Base-by-base conservation (phyloP, 2,113 vertebrate species). In the Corythornis madagascariensis region DNA sequence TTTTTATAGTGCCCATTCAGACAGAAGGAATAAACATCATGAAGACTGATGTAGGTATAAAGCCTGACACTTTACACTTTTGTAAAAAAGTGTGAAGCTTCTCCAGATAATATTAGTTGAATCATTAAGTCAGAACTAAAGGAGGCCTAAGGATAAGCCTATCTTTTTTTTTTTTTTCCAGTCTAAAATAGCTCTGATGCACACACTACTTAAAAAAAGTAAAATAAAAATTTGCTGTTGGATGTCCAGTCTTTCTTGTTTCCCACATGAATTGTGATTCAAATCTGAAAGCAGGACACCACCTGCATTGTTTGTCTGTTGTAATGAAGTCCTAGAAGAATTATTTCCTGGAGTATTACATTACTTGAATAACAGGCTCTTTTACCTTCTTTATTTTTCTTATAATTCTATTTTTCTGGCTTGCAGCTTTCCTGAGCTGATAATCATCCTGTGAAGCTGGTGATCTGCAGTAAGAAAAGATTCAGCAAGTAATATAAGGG, bases 281-380 rank as follows among this genome's bases (percentile, higher is more conserved):
- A 89, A 92, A 93, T 85, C 75, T 86, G 83, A 91, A 89, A 87
- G 64, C 80, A 43, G 65, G 59, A 59, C 66, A 96, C 80, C 43
- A 71, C 90, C 89, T 94, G 66, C 31, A 16, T 40, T 80, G 7
- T 73, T 94, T 10, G 18, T n/a, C 71, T 95, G 52, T 90, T 67
- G 56, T 88, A 91, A 86, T 90, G 69, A 93, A 83, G 80, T 93
- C 94, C 72, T 22, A 2, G 72, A 88, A 92, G 92, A 88, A 83
- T 87, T 83, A 85, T 91, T 95, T 96, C 59, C 52, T 67, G 53
- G 65, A 43, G 78, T 95, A 89, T 95, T 94, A 61, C 8, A 66
- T 83, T 38, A 79, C 56, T 88, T 90, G 81, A 95, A 75, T 90
- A 89, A 73, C 70, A 89, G 57, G 65, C 59, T 94, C 50, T 82